Percentiles rank a stretch among this genome's conserved stretches.
These are phyloP conservation scores for Acestrorhynchus altus DNA, from an alignment of 2,797 vertebrate species.

Conservation along the genomic window DNA sequence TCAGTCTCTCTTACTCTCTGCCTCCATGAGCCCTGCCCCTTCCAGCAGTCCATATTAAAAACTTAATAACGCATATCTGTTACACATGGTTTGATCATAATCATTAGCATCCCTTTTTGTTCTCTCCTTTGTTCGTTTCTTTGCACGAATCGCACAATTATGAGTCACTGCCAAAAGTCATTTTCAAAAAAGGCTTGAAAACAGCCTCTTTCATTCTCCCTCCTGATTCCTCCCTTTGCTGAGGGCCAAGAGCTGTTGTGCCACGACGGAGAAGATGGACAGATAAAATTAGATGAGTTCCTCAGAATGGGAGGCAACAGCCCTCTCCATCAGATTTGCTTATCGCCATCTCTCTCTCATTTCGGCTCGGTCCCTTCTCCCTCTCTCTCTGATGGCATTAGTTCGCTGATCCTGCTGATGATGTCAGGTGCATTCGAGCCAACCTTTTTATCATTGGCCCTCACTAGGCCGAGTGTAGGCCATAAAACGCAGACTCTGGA, in stretches of 20 bases:
- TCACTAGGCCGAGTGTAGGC: conserved; percentile 29
- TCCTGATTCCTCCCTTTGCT: not conserved
- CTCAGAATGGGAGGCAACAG: conserved; percentile 45
- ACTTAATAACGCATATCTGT: conserved; percentile 53
- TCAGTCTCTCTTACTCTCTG: not conserved
- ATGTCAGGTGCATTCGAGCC: conserved; percentile 37
- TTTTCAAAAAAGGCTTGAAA: conserved; percentile 49
- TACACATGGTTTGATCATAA: conserved; percentile 49
- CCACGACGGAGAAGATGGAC: conserved; percentile 56
- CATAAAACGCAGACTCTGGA: conserved; percentile 24
- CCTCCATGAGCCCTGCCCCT: conserved; percentile 32
- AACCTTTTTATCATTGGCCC: conserved; percentile 47
- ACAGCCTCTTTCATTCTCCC: conserved; percentile 9
- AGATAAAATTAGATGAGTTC: conserved; percentile 63
- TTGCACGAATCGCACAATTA: conserved; percentile 42
- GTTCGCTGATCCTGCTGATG: conserved; percentile 50
- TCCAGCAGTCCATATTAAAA: conserved; percentile 50
- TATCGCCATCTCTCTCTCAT: conserved; percentile 46
- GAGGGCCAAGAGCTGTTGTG: conserved; percentile 41
- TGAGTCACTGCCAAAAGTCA: conserved; percentile 52
- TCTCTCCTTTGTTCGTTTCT: conserved; percentile 39
- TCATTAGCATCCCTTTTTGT: conserved; percentile 31
- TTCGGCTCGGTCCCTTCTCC: conserved; percentile 42
- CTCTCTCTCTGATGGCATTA: conserved; percentile 48
- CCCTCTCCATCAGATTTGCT: conserved; percentile 51